Conservation (phyloP, 2,797 vertebrate genomes). For the Gallinago stenura region DNA sequence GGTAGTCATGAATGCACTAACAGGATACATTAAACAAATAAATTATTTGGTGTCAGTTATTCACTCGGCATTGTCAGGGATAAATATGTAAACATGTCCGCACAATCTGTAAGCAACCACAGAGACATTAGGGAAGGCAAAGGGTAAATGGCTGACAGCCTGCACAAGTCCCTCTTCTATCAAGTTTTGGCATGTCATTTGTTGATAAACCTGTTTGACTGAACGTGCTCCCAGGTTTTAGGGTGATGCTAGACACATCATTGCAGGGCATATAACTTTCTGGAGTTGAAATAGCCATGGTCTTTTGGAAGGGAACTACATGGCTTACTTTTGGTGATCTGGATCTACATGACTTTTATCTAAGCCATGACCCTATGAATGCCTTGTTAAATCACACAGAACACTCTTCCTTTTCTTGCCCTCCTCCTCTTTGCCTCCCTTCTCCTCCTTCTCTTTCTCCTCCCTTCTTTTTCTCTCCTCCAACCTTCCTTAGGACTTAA, state of each 20-base stretch:
- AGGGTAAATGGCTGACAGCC: conserved; percentile 14
- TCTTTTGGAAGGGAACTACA: background rate
- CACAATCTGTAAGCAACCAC: conserved; percentile 13
- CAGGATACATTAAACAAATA: conserved; percentile 37
- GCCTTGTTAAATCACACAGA: background rate
- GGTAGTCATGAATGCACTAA: background rate
- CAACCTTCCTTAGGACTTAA: background rate
- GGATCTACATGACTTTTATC: background rate
- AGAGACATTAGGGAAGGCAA: conserved; percentile 4
- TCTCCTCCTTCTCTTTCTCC: accelerated
- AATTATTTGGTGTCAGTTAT: conserved; percentile 10
- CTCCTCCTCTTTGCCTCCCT: background rate
- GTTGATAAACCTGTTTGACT: conserved; percentile 55
- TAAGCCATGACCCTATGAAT: background rate
- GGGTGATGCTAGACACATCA: background rate
- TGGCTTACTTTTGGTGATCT: background rate
- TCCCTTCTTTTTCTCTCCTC: background rate
- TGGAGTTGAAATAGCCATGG: background rate
- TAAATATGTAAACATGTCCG: conserved; percentile 24
- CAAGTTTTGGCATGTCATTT: conserved; percentile 4
- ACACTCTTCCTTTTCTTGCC: background rate
- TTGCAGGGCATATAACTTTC: background rate
- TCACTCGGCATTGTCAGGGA: background rate
- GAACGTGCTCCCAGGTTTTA: background rate
- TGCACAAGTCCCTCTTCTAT: background rate